Evolutionary conservation across 1,140 invertebrate species (phyloP).

Genomic region (Nasonia vitripennis): DNA sequence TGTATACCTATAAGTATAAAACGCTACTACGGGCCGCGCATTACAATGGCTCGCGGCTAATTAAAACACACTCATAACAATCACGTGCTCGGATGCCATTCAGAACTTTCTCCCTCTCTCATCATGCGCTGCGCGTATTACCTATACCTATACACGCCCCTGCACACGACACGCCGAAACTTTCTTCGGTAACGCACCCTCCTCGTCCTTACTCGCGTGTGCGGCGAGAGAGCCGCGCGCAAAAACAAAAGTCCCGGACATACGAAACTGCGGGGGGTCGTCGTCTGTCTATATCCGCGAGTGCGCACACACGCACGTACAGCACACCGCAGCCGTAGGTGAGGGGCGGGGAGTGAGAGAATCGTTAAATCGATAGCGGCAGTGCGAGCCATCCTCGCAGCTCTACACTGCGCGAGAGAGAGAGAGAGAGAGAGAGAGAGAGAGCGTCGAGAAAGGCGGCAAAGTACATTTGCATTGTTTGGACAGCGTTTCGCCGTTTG

Average conservation of each 20-base stretch:
- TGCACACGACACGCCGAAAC: neutral
- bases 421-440: too few relatives aligned
- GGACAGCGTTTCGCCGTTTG: neutral
- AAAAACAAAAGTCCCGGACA: constrained; percentile 36
- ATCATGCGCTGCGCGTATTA: too few relatives aligned
- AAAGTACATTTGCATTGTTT: neutral
- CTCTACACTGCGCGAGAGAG: too few relatives aligned
- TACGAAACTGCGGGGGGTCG: constrained; percentile 5
- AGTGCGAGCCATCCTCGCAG: neutral
- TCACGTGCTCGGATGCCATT: constrained; percentile 14
- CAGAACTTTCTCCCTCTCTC: neutral
- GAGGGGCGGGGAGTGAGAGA: constrained; percentile 21
- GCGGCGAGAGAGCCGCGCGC: neutral
- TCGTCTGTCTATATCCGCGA: neutral
- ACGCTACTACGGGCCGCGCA: neutral
- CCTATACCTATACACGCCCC: neutral
- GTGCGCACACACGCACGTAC: neutral
- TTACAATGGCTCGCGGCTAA: neutral
- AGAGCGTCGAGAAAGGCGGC: neutral
- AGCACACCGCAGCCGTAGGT: neutral
- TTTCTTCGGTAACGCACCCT: neutral
- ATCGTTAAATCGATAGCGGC: constrained; percentile 46
- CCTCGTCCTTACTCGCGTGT: neutral
- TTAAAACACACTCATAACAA: constrained; percentile 4
- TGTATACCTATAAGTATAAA: neutral